Conservation (phyloP, 2,888 invertebrate species). For the Carterocephalus palaemon region DNA sequence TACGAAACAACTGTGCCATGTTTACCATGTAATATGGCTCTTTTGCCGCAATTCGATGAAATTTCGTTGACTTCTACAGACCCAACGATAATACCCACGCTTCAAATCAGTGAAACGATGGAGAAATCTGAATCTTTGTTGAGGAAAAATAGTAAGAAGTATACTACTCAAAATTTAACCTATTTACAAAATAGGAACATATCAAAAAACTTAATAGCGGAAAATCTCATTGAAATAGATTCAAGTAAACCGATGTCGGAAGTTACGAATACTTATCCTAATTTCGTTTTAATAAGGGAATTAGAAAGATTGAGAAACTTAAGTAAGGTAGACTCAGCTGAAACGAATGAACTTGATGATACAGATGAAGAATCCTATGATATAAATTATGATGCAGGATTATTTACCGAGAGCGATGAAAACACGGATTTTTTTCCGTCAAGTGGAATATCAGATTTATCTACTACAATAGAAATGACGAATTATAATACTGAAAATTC, state of each 20-base stretch:
- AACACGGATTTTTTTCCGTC: not conserved
- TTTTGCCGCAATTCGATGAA: slow-evolving; percentile 7
- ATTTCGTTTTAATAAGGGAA: slow-evolving; percentile 37
- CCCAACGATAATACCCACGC: not conserved
- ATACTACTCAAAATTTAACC: not conserved
- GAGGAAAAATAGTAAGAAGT: slow-evolving; percentile 12
- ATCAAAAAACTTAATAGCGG: not conserved
- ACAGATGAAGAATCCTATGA: slow-evolving; percentile 36
- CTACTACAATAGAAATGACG: not conserved
- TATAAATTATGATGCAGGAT: slow-evolving; percentile 21
- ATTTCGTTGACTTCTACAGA: not conserved
- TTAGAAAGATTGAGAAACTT: slow-evolving; percentile 44
- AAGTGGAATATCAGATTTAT: not conserved
- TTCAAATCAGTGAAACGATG: not conserved
- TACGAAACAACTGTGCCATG: slow-evolving; percentile 52
- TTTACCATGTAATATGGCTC: slow-evolving; percentile 46
- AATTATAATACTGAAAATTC: slow-evolving; percentile 20
- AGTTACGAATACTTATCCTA: not conserved
- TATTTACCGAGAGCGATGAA: slow-evolving; percentile 7
- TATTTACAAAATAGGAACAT: not conserved
- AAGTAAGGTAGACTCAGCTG: slow-evolving; percentile 26
- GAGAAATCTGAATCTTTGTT: not conserved
- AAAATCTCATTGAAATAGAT: slow-evolving; percentile 27
- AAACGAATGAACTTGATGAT: slow-evolving; percentile 34
- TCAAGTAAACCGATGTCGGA: slow-evolving; percentile 12